phyloP scores from a whole-genome alignment of 2,888 invertebrate species.

The Himalopsyche anomala region DNA sequence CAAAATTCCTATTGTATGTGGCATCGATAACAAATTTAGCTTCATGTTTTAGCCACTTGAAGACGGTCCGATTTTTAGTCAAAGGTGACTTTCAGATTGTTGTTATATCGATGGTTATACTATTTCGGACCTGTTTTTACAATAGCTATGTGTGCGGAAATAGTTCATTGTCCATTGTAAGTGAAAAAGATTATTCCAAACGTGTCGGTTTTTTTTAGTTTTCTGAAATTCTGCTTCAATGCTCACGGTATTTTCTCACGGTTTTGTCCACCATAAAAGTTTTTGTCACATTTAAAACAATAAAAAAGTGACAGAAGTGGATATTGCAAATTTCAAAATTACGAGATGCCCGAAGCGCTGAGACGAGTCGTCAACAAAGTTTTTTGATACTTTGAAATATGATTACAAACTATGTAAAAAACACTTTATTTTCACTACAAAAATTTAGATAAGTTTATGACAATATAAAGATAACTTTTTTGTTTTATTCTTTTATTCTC shows the following conservation, averaged over 20 bases:
- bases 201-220: neutral
- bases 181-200: constrained; percentile 38
- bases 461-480: too few species aligned
- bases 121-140: constrained; percentile 52
- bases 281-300: constrained; percentile 16
- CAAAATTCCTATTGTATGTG: constrained; percentile 49
- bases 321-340: neutral
- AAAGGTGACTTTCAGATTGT: constrained; percentile 49
- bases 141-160: constrained; percentile 65
- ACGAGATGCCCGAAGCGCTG: neutral
- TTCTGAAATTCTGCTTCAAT: neutral
- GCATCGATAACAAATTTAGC: constrained; percentile 63
- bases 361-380: neutral
- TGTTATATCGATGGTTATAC: constrained; percentile 37
- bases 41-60: constrained; percentile 63
- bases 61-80: constrained; percentile 40
- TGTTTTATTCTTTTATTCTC: too few species aligned
- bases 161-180: constrained; percentile 62
- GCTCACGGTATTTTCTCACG: constrained; percentile 16
- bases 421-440: too few species aligned
- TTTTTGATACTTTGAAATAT: neutral
- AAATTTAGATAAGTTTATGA: too few species aligned
- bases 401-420: neutral
- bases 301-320: neutral
- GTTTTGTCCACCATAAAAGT: constrained; percentile 5